Evolutionary conservation across 2,113 vertebrate species (phyloP).

Genomic region (Callithrix jacchus): DNA sequence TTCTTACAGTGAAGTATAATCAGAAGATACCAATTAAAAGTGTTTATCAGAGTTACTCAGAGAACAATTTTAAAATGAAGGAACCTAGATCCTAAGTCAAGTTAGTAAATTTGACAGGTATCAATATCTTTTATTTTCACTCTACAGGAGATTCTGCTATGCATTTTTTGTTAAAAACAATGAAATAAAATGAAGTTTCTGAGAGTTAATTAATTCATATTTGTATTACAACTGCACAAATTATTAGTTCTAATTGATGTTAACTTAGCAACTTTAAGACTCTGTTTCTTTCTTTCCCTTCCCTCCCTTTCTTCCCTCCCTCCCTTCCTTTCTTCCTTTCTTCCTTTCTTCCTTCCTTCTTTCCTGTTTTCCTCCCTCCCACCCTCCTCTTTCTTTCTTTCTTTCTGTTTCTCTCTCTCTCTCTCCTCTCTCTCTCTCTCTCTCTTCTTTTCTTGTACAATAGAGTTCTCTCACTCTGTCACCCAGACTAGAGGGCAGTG

Average conservation of each 20-base stretch:
- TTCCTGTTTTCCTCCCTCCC: no score
- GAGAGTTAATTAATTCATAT: not conserved
- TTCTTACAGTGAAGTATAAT: not conserved
- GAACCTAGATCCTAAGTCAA: not conserved
- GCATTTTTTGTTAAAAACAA: not conserved
- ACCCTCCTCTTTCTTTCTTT: no score
- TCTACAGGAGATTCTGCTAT: not conserved
- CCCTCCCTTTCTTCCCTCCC: no score
- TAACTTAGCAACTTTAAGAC: not conserved
- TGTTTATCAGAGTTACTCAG: not conserved
- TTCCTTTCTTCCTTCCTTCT: rapidly evolving
- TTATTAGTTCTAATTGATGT: not conserved
- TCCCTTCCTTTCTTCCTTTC: rapidly evolving
- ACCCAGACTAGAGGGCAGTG: no score
- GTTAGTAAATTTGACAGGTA: not conserved
- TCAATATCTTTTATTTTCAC: not conserved
- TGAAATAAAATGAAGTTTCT: not conserved
- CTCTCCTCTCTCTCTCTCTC: no score
- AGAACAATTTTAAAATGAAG: not conserved
- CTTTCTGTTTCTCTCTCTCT: rapidly evolving
- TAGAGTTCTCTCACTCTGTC: no score
- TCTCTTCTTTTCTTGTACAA: no score
- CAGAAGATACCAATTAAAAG: not conserved
- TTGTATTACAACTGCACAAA: not conserved
- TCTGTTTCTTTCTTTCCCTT: not conserved